Percentiles rank a stretch among this genome's conserved stretches.
Evolutionary conservation across 2,797 vertebrate species (phyloP).

Genomic region (Sebastes trivittatus): DNA sequence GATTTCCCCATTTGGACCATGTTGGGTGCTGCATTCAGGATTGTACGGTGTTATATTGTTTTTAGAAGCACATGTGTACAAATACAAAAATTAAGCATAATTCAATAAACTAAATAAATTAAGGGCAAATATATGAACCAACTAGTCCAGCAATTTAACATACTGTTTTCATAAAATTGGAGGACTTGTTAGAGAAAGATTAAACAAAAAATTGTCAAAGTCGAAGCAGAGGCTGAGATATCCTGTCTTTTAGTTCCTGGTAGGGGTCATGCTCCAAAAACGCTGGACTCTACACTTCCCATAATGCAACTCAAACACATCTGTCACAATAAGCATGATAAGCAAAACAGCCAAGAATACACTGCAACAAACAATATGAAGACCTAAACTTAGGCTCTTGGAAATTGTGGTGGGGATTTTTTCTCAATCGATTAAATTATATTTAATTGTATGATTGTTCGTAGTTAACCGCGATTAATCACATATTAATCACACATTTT

Average conservation of each 20-base stretch:
- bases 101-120: background rate
- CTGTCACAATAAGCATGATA: background rate
- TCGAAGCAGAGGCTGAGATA: background rate
- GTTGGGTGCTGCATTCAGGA: background rate
- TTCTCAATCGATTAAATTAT: no score
- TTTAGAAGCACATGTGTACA: background rate
- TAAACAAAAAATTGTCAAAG: background rate
- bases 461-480: no score
- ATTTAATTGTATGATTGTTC: no score
- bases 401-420: accelerated
- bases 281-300: background rate
- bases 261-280: background rate
- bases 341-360: no score
- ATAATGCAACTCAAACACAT: background rate
- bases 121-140: background rate
- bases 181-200: background rate
- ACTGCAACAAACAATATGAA: background rate
- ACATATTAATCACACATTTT: no score
- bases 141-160: background rate
- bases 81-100: background rate
- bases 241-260: background rate
- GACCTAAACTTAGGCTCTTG: background rate
- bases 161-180: background rate
- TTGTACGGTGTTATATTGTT: background rate
- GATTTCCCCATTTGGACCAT: conserved; percentile 13